Base-by-base conservation (phyloP, 2,113 vertebrate species). In the Oxyura jamaicensis region DNA sequence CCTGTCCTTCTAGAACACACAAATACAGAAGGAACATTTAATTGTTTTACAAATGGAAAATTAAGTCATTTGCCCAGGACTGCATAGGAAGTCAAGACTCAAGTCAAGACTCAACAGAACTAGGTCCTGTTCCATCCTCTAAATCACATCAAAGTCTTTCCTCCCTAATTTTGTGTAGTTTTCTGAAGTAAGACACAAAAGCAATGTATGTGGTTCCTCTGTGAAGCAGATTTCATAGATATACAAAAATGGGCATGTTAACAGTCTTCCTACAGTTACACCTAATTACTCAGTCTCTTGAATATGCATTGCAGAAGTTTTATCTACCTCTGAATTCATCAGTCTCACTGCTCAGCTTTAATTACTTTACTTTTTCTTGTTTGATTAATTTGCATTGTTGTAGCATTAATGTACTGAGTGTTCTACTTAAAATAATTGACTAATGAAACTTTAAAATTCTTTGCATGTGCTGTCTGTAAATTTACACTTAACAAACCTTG, bases 361-460 rank as follows among this genome's bases (percentile, higher is more conserved):
- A 75, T 46, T 73, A 83, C 79, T 92, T 96, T 93, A 74, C 52
- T 82, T 90, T 68, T 56, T 71, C 83, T 42, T 62, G 72, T 95
- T 95, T 87, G 93, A 95, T 96, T 94, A 95, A 90, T 95, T 91
- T 78, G 83, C 83, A 82, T 93, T 87, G 59, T 83, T 71, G 53
- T 39, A 33, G 11, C 31, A 65, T 75, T 94, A 88, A 88, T 89
- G 74, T 86, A 75, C 82, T 83, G 59, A 12, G 75, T 88, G 86
- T 81, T 91, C 85, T 86, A 90, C 55, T 88, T 88, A 86, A 92
- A 96, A 97, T 96, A 94, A 88, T 94, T 86, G 65, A 93, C 39
- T 78, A 91, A 96, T 1, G 2, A 72, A 91, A 81, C 18, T n/a
- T 91, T 80, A 67, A 82, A 65, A 93, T 87, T 88, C 87, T 74